phyloP scores from a whole-genome alignment of 1,140 invertebrate species.

The Dendroctonus ponderosae region DNA sequence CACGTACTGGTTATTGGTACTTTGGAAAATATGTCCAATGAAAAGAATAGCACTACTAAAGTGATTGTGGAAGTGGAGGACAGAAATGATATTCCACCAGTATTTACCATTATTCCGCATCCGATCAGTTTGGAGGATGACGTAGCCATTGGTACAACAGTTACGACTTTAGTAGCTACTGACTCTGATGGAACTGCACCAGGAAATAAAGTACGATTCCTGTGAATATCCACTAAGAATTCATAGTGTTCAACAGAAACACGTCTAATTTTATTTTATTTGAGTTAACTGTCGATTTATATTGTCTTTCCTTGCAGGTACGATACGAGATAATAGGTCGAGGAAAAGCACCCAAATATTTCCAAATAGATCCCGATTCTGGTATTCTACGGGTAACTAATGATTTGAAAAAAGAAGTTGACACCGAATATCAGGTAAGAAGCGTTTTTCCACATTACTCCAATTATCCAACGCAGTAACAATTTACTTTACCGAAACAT shows the following conservation, averaged over 20 bases:
- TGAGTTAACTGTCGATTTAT: not conserved
- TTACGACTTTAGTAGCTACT: slow-evolving; percentile 73
- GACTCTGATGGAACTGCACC: slow-evolving; percentile 81
- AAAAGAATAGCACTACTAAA: slow-evolving; percentile 70
- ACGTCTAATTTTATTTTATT: not conserved
- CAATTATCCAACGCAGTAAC: not conserved
- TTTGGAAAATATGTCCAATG: slow-evolving; percentile 70
- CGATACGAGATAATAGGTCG: slow-evolving; percentile 79
- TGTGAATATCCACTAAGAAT: not conserved
- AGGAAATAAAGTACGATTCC: slow-evolving; percentile 66
- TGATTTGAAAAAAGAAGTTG: slow-evolving; percentile 78
- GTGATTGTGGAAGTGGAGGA: slow-evolving; percentile 78
- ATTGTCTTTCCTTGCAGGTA: slow-evolving; percentile 43
- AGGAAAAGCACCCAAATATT: slow-evolving; percentile 77
- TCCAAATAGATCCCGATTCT: slow-evolving; percentile 81
- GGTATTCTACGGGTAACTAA: slow-evolving; percentile 76
- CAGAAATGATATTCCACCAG: slow-evolving; percentile 80
- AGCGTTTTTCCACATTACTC: no score
- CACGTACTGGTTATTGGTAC: slow-evolving; percentile 78
- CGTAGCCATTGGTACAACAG: slow-evolving; percentile 72
- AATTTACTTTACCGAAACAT: not conserved
- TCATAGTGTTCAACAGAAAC: slow-evolving; percentile 11
- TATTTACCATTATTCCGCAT: slow-evolving; percentile 76
- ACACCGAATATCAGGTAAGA: slow-evolving; percentile 77
- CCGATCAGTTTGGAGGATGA: slow-evolving; percentile 83